Conservation (phyloP, 1,140 invertebrate genomes). For the Zaprionus ghesquierei region DNA sequence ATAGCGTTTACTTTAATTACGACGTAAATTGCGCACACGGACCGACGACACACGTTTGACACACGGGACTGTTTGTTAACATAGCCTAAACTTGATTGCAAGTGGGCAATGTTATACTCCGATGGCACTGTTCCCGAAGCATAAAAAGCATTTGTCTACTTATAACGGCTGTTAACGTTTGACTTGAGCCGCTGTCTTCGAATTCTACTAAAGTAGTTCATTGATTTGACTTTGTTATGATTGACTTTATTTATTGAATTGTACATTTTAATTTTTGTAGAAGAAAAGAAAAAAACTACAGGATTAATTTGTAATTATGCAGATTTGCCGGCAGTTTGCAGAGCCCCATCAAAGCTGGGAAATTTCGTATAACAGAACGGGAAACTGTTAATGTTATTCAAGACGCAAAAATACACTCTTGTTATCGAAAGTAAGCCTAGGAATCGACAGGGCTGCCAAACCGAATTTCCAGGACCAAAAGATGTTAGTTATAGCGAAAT, state of each 20-base stretch:
- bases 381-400: too few species aligned
- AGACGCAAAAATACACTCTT: neutral
- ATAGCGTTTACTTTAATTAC: conserved; percentile 44
- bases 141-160: neutral
- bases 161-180: neutral
- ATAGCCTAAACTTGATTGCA: neutral
- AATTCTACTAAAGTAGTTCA: neutral
- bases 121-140: neutral
- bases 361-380: neutral
- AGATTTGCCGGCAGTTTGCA: neutral
- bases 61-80: conserved; percentile 27
- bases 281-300: neutral
- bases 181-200: neutral
- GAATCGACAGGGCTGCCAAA: neutral
- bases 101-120: conserved; percentile 2
- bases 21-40: conserved; percentile 41
- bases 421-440: neutral
- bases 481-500: too few species aligned
- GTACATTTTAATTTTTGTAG: neutral
- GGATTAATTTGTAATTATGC: neutral
- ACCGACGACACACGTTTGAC: conserved; percentile 36
- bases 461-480: too few species aligned
- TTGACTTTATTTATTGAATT: neutral
- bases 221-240: too few species aligned
- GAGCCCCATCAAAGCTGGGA: neutral